A percentile compares a stretch with the other conserved stretches of the same genome.
Conservation (phyloP, 2,113 vertebrate genomes). For the Anarhynchus alexandrinus region DNA sequence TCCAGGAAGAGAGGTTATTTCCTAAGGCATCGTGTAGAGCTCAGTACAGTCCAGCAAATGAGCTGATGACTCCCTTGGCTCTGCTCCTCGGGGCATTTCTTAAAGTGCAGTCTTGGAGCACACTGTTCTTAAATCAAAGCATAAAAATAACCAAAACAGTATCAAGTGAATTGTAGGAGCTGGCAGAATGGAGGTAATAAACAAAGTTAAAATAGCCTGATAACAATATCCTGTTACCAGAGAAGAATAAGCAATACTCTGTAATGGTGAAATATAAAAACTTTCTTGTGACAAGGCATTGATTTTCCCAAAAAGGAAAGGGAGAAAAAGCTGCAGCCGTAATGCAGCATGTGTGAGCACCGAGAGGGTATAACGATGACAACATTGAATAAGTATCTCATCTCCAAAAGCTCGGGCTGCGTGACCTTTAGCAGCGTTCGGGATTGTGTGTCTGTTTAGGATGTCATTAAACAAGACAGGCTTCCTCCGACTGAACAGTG, state of each 20-base stretch:
- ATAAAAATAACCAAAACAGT: slow-evolving; percentile 35
- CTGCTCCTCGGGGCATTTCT: neutral
- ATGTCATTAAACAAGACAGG: slow-evolving; percentile 27
- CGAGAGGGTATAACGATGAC: neutral
- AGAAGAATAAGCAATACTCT: neutral
- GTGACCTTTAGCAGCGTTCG: slow-evolving; percentile 13
- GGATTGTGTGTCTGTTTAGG: slow-evolving; percentile 28
- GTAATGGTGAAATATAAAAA: neutral
- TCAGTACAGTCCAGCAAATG: neutral
- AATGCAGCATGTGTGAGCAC: neutral
- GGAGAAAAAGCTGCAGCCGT: neutral
- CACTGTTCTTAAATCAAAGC: slow-evolving; percentile 33
- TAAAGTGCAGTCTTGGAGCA: neutral
- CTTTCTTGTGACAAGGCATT: neutral
- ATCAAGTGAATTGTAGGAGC: slow-evolving; percentile 5
- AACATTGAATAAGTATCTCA: neutral
- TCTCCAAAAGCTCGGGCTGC: neutral
- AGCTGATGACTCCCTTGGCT: neutral
- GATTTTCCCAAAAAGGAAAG: slow-evolving; percentile 46
- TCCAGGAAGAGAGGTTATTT: slow-evolving; percentile 8
- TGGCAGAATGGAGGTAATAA: slow-evolving; percentile 19
- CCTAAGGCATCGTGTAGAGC: neutral
- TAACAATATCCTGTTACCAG: neutral
- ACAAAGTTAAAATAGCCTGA: neutral
- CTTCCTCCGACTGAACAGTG: neutral